Conservation (phyloP, 2,888 invertebrate genomes). For the Dione vanillae region DNA sequence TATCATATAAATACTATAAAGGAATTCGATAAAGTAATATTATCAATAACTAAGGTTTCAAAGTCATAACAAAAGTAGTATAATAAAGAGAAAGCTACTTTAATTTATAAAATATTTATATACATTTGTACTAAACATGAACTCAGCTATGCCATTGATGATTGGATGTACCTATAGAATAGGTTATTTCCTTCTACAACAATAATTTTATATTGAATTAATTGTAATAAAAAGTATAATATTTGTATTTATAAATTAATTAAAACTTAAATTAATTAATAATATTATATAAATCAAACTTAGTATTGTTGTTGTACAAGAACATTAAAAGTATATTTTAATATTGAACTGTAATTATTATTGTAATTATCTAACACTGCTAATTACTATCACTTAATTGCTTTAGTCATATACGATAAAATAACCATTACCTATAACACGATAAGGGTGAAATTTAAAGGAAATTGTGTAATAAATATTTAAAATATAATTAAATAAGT, state of each 20-base stretch:
- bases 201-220: neutral
- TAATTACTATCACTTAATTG: slow-evolving; percentile 12
- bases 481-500: neutral
- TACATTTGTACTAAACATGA: neutral
- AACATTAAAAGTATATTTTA: neutral
- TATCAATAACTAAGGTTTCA: neutral
- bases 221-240: neutral
- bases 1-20: slow-evolving; percentile 88
- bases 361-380: slow-evolving; percentile 5
- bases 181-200: neutral
- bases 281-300: no score
- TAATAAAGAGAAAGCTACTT: neutral
- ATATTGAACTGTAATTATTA: neutral
- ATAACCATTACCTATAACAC: slow-evolving; percentile 36
- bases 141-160: neutral
- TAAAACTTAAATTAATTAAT: no score
- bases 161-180: neutral
- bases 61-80: neutral
- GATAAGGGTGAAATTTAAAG: slow-evolving; percentile 29
- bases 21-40: slow-evolving; percentile 77
- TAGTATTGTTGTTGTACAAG: neutral
- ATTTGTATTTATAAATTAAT: neutral
- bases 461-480: slow-evolving; percentile 11
- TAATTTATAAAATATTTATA: neutral
- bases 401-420: slow-evolving; percentile 29